Evolutionary conservation across 2,888 invertebrate species (phyloP).

Genomic region (Rhorus exstirpatorius): DNA sequence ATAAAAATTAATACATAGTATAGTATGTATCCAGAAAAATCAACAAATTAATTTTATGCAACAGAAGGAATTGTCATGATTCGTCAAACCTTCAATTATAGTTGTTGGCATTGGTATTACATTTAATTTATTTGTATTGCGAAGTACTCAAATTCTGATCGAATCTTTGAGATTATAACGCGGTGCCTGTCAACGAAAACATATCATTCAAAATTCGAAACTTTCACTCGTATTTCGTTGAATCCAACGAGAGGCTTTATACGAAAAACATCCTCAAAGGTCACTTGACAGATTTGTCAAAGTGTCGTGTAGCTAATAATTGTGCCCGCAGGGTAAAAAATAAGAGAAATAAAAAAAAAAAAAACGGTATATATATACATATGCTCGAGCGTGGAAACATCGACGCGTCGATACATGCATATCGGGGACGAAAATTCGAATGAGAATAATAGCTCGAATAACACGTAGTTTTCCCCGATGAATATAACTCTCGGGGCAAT

Average conservation of each 20-base stretch:
- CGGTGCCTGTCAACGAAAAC: background rate
- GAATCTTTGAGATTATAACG: no score
- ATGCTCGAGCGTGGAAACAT: constrained; percentile 22
- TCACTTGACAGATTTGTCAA: constrained; percentile 5
- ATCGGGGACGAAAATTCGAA: constrained; percentile 33
- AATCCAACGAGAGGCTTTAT: background rate
- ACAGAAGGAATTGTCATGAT: no score
- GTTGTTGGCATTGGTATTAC: no score
- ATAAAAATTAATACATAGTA: no score
- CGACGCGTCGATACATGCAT: background rate
- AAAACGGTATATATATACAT: background rate
- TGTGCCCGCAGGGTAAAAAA: background rate
- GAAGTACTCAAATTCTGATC: no score
- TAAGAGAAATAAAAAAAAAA: background rate
- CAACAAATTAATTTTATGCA: no score
- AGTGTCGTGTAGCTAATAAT: background rate
- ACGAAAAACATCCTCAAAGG: background rate
- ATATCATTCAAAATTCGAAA: background rate
- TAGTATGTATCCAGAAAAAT: no score
- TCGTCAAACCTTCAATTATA: no score
- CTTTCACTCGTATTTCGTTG: background rate
- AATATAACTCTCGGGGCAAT: constrained; percentile 50
- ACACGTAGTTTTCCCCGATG: constrained; percentile 47
- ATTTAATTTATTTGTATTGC: no score
- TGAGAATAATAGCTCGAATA: constrained; percentile 52